Percentiles rank a stretch among this genome's conserved stretches.
Conservation (phyloP, 2,888 invertebrate species). For the Ophion slaviceki region DNA sequence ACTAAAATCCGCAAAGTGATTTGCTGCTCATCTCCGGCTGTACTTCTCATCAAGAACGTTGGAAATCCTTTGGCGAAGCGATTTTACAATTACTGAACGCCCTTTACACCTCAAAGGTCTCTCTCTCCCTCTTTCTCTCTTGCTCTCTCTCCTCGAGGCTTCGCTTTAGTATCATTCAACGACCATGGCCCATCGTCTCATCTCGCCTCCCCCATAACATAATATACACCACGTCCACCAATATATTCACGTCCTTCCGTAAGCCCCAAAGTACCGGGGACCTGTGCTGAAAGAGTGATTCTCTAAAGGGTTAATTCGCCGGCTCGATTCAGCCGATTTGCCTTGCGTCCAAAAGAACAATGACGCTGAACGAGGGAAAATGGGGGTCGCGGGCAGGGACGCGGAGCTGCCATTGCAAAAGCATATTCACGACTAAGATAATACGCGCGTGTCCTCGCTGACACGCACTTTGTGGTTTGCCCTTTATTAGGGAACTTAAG, state of each 20-base stretch:
- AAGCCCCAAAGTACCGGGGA: constrained; percentile 30
- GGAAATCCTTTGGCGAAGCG: constrained; percentile 38
- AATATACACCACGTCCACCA: not conserved
- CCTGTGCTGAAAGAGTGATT: constrained; percentile 59
- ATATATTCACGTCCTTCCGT: constrained; percentile 3
- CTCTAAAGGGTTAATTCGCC: constrained; percentile 65
- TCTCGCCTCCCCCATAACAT: constrained; percentile 11
- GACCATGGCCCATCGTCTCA: not conserved
- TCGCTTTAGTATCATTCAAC: constrained; percentile 12
- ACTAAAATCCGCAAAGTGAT: not conserved
- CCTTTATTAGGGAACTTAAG: constrained; percentile 77
- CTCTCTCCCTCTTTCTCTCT: constrained; percentile 7
- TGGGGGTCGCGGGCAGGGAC: constrained; percentile 5
- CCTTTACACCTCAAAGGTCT: constrained; percentile 57
- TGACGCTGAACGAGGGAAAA: constrained; percentile 67
- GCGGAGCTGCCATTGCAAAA: constrained; percentile 44
- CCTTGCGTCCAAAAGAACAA: constrained; percentile 76
- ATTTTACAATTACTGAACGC: constrained; percentile 54
- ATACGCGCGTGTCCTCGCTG: constrained; percentile 55
- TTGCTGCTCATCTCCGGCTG: constrained; percentile 9
- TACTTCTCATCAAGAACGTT: constrained; percentile 8
- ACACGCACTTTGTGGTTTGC: constrained; percentile 76
- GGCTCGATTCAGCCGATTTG: constrained; percentile 69
- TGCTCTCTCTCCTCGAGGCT: constrained; percentile 12
- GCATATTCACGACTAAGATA: constrained; percentile 31